Percentiles rank a stretch among this genome's conserved stretches.
phyloP scores from a whole-genome alignment of 2,113 vertebrate genomes.

The Podocnemis expansa region DNA sequence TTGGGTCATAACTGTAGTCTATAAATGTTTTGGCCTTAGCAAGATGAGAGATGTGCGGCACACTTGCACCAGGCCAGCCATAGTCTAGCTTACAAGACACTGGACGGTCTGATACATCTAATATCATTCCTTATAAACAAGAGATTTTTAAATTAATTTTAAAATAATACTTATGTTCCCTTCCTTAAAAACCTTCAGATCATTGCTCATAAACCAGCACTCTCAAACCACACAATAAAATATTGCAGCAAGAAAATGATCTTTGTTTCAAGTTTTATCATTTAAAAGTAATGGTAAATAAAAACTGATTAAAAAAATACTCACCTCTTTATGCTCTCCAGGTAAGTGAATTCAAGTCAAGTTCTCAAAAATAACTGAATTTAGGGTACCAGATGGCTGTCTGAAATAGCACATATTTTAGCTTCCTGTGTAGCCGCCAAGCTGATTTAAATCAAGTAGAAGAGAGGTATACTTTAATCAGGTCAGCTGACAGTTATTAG shows the following conservation, averaged over 20 bases:
- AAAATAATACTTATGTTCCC: background rate
- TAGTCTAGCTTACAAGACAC: background rate
- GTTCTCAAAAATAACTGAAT: constrained; percentile 61
- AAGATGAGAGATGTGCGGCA: rapidly evolving
- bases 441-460: constrained; percentile 66
- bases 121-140: background rate
- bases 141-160: background rate
- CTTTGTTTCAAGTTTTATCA: background rate
- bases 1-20: rapidly evolving
- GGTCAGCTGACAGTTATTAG: constrained; percentile 68
- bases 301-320: background rate
- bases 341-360: constrained; percentile 63
- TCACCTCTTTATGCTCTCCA: background rate
- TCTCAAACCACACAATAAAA: background rate
- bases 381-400: constrained; percentile 69
- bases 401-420: constrained; percentile 61
- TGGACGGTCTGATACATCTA: background rate
- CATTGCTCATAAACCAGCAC: background rate
- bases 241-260: background rate
- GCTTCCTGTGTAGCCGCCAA: constrained; percentile 55
- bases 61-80: background rate
- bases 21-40: background rate
- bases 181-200: background rate
- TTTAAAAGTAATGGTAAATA: constrained; percentile 27
- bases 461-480: constrained; percentile 63